These are phyloP conservation scores for Mythimna ferrago DNA, from an alignment of 2,888 invertebrate genomes.

Conservation along the genomic window DNA sequence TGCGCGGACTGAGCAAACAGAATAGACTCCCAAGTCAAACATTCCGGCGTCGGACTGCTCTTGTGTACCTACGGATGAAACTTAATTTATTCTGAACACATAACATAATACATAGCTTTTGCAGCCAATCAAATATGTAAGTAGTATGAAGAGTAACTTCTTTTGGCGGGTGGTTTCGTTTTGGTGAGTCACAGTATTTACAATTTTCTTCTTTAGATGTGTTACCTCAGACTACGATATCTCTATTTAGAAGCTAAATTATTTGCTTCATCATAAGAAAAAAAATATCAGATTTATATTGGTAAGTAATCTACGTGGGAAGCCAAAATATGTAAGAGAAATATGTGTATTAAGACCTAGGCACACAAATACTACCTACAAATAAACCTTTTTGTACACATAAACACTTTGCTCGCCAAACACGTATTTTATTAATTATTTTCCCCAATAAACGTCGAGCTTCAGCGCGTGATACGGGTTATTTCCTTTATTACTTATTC, in stretches of 20 bases:
- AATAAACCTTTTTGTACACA: constrained; percentile 33
- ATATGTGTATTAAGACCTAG: constrained; percentile 10
- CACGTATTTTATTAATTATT: constrained; percentile 59
- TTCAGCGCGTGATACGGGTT: constrained; percentile 35
- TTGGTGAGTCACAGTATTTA: constrained; percentile 29
- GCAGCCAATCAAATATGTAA: constrained; percentile 57
- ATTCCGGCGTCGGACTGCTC: constrained; percentile 60
- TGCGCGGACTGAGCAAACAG: constrained; percentile 79
- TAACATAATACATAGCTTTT: constrained; percentile 50
- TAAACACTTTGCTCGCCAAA: constrained; percentile 41
- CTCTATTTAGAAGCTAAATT: neutral
- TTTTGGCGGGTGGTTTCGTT: too few relatives aligned
- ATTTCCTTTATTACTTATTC: constrained; percentile 48
- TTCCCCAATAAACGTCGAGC: constrained; percentile 40
- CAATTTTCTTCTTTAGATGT: constrained; percentile 3
- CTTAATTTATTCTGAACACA: constrained; percentile 61
- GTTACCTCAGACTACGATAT: neutral
- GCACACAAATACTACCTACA: constrained; percentile 21
- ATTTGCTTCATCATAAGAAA: neutral
- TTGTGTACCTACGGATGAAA: constrained; percentile 66
- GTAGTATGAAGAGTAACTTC: constrained; percentile 21
- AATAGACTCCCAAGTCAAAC: constrained; percentile 77
- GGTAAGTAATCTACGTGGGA: too few relatives aligned
- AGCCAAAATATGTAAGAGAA: neutral
- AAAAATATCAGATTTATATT: neutral